Conservation (phyloP, 1,140 invertebrate genomes). For the Caenorhabditis latens region DNA sequence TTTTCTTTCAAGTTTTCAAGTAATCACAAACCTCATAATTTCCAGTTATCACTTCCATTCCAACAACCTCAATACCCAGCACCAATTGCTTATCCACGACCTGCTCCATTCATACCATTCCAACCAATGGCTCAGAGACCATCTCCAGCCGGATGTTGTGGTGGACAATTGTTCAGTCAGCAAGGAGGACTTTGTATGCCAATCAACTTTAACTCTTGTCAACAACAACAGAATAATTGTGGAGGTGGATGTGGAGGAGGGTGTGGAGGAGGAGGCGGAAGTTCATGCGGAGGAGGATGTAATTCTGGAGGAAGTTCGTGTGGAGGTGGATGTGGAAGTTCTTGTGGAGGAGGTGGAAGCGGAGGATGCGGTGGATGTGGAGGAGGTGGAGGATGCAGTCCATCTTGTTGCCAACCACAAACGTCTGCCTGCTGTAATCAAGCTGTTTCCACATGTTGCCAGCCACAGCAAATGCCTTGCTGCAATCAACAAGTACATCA, state of each 20-base stretch:
- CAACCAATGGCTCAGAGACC: conserved; percentile 30
- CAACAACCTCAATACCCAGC: conserved; percentile 28
- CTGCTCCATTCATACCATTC: conserved; percentile 31
- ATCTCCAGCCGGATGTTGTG: conserved; percentile 45
- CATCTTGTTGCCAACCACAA: conserved; percentile 14
- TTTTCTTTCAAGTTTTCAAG: neutral
- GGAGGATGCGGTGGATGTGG: neutral
- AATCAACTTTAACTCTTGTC: conserved; percentile 49
- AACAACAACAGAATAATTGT: conserved; percentile 44
- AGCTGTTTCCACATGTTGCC: conserved; percentile 6
- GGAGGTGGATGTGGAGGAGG: conserved; percentile 29
- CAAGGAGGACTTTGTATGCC: conserved; percentile 51
- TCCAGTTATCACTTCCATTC: conserved; percentile 47
- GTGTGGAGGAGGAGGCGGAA: conserved; percentile 10
- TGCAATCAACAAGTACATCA: conserved; percentile 3
- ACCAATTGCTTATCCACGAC: conserved; percentile 23
- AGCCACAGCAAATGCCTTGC: conserved; percentile 24
- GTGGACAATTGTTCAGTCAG: conserved; percentile 42
- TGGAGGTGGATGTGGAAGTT: conserved; percentile 10
- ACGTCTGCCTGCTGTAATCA: conserved; percentile 25
- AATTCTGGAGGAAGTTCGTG: conserved; percentile 25
- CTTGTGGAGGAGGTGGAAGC: neutral
- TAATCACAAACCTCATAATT: neutral
- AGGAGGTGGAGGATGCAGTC: conserved; percentile 12
- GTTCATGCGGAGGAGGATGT: conserved; percentile 13